These are phyloP conservation scores for Struthio camelus DNA, from an alignment of 2,113 vertebrate species.

Conservation along the genomic window DNA sequence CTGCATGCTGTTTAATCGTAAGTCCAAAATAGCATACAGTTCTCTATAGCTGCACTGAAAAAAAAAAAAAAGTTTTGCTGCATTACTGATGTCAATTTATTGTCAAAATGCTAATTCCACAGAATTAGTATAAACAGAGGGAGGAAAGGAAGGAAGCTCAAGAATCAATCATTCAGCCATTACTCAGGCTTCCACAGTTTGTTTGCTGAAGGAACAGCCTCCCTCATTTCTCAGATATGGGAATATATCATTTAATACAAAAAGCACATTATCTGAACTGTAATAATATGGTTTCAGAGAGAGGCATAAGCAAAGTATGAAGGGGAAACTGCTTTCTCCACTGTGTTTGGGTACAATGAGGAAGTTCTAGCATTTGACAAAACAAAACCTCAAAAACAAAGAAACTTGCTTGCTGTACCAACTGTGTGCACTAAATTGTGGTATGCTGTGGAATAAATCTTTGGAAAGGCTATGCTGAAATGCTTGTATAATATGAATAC, in stretches of 20 bases:
- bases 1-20: background rate
- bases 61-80: background rate
- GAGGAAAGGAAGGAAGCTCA: background rate
- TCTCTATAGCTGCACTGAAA: background rate
- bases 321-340: background rate
- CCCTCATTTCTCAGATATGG: background rate
- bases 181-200: background rate
- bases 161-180: background rate
- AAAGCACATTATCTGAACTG: background rate
- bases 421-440: background rate
- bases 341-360: background rate
- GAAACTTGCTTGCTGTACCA: background rate
- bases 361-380: background rate
- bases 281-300: background rate
- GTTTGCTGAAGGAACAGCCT: background rate
- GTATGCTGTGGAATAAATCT: background rate
- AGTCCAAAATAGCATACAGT: background rate
- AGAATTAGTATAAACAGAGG: background rate
- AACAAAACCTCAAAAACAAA: background rate
- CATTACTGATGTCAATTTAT: background rate
- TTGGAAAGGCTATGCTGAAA: background rate
- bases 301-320: background rate
- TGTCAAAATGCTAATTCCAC: background rate
- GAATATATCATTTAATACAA: background rate
- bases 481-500: background rate